Evolutionary conservation across 2,888 invertebrate genomes (phyloP), one percentile per base, ranked within the genome.

Genomic region (Epsilonema sp.): DNA sequence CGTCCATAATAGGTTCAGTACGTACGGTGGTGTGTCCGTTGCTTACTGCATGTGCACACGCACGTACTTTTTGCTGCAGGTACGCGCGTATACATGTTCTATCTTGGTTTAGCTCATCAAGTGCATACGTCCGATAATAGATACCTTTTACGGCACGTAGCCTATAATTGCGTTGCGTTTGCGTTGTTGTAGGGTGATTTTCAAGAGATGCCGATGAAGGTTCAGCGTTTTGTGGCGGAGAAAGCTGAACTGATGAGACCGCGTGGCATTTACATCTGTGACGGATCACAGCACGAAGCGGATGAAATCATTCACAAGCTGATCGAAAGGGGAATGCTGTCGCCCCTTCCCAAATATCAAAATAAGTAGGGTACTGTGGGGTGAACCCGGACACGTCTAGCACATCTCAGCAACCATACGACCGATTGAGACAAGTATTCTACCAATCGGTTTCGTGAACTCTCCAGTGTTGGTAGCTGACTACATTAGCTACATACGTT

Each of bases 181-280:
- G n/a, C n/a, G n/a, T n/a, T n/a, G n/a, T 31, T 59, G 38, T 49
- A 61, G 58, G 70, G 70, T 31, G 67, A 69, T 55, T 67, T 69
- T 57, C 57, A 60, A 45, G 50, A 59, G 37, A 58, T 70, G 45
- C 67, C 70, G 1, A 54, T 54, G 43, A 60, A 63, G 51, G 68
- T 67, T 8, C 66, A 68, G 54, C 56, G 60, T 31, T 70, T 66
- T 54, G 54, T 70, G 23, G 67, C 65, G 31, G 62, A 65, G 52
- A 64, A 66, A 58, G 68, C 60, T 24, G 62, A 63, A 48, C 48
- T 65, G 51, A 61, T 59, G 55, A 53, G 62, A 22, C 67, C 67
- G n/a, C 56, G 61, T 26, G 52, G 58, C 45, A 59, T 61, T 53
- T 60, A 55, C 54, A 62, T 61, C 49, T 61, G 61, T 50, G 61